phyloP scores from a whole-genome alignment of 2,888 invertebrate species.

The Endomychus coccineus region DNA sequence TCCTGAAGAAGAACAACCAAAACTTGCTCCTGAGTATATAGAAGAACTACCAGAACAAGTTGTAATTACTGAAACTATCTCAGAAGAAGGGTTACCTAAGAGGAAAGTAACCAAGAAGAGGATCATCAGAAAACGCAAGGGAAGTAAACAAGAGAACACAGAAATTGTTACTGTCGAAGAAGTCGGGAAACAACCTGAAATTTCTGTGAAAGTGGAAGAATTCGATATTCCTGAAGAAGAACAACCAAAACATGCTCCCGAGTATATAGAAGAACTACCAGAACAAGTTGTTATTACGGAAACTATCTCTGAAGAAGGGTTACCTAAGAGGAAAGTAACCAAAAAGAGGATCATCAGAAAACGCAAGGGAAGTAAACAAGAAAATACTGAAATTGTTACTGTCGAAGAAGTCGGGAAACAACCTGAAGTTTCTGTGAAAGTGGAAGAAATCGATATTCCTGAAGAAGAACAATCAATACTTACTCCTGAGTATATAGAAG shows the following conservation, averaged over 20 bases:
- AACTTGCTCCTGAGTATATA: slow-evolving; percentile 29
- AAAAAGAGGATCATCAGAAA: slow-evolving; percentile 43
- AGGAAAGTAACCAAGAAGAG: slow-evolving; percentile 36
- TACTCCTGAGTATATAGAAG: slow-evolving; percentile 17
- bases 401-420: slow-evolving; percentile 44
- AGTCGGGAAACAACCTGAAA: slow-evolving; percentile 29
- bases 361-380: slow-evolving; percentile 35
- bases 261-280: slow-evolving; percentile 35
- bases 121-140: slow-evolving; percentile 37
- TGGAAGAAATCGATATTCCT: slow-evolving; percentile 25
- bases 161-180: slow-evolving; percentile 34
- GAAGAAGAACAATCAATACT: slow-evolving; percentile 15
- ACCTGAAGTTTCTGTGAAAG: slow-evolving; percentile 41
- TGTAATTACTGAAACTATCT: slow-evolving; percentile 35
- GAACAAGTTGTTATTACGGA: slow-evolving; percentile 39
- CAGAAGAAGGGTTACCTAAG: slow-evolving; percentile 26
- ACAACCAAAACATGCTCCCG: slow-evolving; percentile 16
- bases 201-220: slow-evolving; percentile 29
- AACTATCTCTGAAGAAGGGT: slow-evolving; percentile 24
- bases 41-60: slow-evolving; percentile 27
- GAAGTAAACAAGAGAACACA: slow-evolving; percentile 36
- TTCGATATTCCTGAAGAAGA: slow-evolving; percentile 23
- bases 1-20: slow-evolving; percentile 30
- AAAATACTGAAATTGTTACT: slow-evolving; percentile 37
- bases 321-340: slow-evolving; percentile 23